Conservation (phyloP, 37 sponge, comb jelly and placozoan genomes). For the Hexactinellida sp. region DNA sequence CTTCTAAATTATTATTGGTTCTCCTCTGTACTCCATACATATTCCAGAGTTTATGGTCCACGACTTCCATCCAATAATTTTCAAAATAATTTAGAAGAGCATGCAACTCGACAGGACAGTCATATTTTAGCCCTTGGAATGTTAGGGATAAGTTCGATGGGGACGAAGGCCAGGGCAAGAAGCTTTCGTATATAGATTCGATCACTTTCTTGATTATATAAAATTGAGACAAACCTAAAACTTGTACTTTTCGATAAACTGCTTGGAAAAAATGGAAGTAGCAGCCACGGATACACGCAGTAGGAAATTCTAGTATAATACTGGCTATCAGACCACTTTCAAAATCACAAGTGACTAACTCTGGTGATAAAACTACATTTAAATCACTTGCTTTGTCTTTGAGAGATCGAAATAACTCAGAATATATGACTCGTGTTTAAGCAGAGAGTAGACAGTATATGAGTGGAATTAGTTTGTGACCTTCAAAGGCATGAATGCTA, state of each 20-base stretch:
- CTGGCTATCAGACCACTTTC: not conserved
- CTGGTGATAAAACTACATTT: not conserved
- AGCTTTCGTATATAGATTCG: not conserved
- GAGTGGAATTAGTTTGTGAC: not conserved
- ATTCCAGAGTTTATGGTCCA: not conserved
- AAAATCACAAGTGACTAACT: not conserved
- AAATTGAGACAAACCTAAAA: not conserved
- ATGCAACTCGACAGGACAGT: not conserved
- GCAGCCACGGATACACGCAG: not conserved
- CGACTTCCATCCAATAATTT: not conserved
- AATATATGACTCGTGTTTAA: not conserved
- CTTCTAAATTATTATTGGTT: not conserved
- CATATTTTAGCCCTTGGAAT: not conserved
- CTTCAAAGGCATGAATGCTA: not conserved
- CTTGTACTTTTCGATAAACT: conserved; percentile 14
- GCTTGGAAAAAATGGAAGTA: conserved; percentile 16
- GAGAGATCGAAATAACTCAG: not conserved
- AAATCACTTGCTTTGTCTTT: not conserved
- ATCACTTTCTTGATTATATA: not conserved
- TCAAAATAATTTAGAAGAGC: not conserved
- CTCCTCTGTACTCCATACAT: not conserved
- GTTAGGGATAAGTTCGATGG: not conserved
- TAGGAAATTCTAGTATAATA: not conserved
- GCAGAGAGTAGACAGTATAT: not conserved
- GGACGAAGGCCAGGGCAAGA: not conserved